A percentile compares a stretch with the other conserved stretches of the same genome.
phyloP scores from a whole-genome alignment of 2,888 invertebrate species.

The Drosophila kuntzei region DNA sequence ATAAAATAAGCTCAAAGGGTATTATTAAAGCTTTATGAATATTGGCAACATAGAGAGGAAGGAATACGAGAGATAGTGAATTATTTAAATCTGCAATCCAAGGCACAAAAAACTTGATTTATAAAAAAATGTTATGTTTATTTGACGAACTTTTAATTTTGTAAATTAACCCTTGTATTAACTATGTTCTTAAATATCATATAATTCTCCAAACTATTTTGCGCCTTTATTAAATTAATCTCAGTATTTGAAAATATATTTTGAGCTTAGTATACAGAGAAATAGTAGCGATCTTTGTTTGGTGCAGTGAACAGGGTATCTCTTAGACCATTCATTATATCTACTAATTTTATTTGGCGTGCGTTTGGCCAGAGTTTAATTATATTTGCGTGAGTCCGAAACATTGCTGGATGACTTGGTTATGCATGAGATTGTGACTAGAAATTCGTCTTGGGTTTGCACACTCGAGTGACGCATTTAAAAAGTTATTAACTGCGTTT shows the following conservation, averaged over 20 bases:
- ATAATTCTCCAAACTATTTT: no score
- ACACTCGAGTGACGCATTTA: slow-evolving; percentile 43
- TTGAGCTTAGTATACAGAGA: no score
- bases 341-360: slow-evolving; percentile 54
- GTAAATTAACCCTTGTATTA: no score
- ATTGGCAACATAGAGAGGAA: not conserved
- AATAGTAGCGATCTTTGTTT: no score
- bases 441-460: slow-evolving; percentile 25
- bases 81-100: no score
- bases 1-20: not conserved
- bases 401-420: slow-evolving; percentile 37
- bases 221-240: no score
- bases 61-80: not conserved
- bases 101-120: no score
- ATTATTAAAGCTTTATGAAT: not conserved
- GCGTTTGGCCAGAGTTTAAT: slow-evolving; percentile 74
- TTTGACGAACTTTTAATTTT: no score
- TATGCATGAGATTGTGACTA: slow-evolving; percentile 45
- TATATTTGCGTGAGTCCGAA: slow-evolving; percentile 81
- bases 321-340: not conserved
- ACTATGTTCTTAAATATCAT: no score
- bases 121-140: no score
- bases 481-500: slow-evolving; percentile 56
- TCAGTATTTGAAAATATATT: no score
- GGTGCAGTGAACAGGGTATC: slow-evolving; percentile 8